Evolutionary conservation across 2,888 invertebrate species (phyloP), one percentile per base, ranked within the genome.

Genomic region (Bellardia pandia): DNA sequence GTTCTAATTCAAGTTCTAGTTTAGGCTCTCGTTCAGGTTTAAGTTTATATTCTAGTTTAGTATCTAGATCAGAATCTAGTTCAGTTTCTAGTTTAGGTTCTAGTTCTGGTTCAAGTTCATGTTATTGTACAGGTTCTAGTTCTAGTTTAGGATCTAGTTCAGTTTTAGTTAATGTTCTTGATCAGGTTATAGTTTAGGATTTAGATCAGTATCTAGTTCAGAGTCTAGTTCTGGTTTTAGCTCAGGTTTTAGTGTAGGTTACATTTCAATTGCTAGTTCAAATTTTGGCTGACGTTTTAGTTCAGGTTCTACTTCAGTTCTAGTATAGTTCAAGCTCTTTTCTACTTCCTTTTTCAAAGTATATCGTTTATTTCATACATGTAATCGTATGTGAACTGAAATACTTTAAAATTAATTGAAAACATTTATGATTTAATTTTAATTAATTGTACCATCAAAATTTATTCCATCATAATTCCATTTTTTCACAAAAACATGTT

Each of bases 401-500:
- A 53, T 53, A 11, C 30, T 11, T 56, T 56, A 16, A 56, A 56
- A 23, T 56, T 56, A 23, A 8, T 9, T 56, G 4, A 9, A 56
- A 23, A 56, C 23, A 30, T 23, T 14, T 33, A 33, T 11, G 9
- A 13, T 56, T n/a, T 51, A 3, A 7, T 30, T 14, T 53, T 58
- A 30, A 14, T 69, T 78, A 78, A 53, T 80, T 80, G 13, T 53
- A 62, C 62, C 62, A 72, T 80, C 42, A 56, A 80, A 30, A n/a
- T 42, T 53, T 7, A 40, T 42, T 62, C 16, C 40, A 72, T 30
- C n/a, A 33, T 64, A 40, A 69, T 56, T 53, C n/a, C 51, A 62
- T 62, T 71, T 79, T 79, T 40, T 71, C 79, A 79, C n/a, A 62
- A 64, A 80, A 64, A 72, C 37, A 66, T 64, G 72, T 64, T 40